These are phyloP conservation scores for Microcaecilia unicolor DNA, from an alignment of 2,797 vertebrate genomes.

Conservation along the genomic window DNA sequence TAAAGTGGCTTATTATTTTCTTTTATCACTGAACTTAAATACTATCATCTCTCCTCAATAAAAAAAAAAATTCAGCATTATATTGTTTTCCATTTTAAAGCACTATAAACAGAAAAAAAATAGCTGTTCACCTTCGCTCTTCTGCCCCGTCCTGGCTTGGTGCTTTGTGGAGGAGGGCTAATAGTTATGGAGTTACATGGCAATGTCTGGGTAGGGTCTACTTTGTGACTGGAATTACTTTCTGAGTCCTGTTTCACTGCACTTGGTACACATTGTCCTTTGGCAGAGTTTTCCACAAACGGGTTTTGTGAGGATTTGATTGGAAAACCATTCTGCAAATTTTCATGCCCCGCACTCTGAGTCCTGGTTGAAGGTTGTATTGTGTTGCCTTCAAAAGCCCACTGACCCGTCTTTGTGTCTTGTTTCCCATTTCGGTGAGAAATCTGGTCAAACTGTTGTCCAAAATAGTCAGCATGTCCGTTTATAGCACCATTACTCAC, in stretches of 20 bases:
- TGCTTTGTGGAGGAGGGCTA: conserved; percentile 84
- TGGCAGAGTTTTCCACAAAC: conserved; percentile 60
- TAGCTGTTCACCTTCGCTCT: conserved; percentile 84
- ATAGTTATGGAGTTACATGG: conserved; percentile 80
- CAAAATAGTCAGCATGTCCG: conserved; percentile 57
- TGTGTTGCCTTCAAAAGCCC: conserved; percentile 65
- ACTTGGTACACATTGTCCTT: conserved; percentile 53
- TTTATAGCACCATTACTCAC: conserved; percentile 51
- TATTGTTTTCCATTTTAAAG: no score
- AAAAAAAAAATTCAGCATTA: no score
- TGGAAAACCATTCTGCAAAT: conserved; percentile 56
- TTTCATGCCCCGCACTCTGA: conserved; percentile 56
- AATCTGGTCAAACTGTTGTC: conserved; percentile 73
- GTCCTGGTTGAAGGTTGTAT: conserved; percentile 40
- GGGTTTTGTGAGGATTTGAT: conserved; percentile 52
- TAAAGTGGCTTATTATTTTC: no score
- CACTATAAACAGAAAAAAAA: neutral
- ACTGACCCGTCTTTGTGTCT: conserved; percentile 65
- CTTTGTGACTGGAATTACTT: conserved; percentile 20
- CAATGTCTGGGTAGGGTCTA: conserved; percentile 35
- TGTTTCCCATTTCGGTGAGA: conserved; percentile 71
- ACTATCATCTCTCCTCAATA: no score
- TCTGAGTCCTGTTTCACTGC: conserved; percentile 55
- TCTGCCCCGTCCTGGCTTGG: conserved; percentile 83
- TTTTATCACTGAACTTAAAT: no score